Evolutionary conservation across 1,140 invertebrate species (phyloP).

Genomic region (Philopotamus ludificatus): DNA sequence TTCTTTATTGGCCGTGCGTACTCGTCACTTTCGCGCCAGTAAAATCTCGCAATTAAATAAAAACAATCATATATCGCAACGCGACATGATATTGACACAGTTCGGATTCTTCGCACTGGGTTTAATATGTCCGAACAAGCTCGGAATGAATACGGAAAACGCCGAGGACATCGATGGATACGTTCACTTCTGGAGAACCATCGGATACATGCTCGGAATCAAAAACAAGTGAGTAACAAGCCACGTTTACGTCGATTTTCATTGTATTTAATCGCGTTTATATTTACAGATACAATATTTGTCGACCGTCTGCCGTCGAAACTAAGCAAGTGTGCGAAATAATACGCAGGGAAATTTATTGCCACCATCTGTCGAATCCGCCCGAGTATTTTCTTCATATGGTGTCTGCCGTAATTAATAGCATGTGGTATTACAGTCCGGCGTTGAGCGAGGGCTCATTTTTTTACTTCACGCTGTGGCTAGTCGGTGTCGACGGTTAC

Average conservation of each 20-base stretch:
- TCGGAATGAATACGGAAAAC: constrained; percentile 60
- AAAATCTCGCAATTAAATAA: constrained; percentile 50
- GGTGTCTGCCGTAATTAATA: constrained; percentile 51
- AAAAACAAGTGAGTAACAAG: constrained; percentile 70
- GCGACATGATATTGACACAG: constrained; percentile 81
- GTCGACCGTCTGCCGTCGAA: constrained; percentile 49
- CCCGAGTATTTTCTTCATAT: constrained; percentile 55
- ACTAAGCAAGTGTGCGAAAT: constrained; percentile 50
- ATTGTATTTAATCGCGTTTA: background rate
- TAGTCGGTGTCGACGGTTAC: constrained; percentile 49
- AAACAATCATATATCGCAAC: constrained; percentile 65
- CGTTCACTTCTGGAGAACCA: constrained; percentile 79
- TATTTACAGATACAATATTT: constrained; percentile 59
- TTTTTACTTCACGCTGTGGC: constrained; percentile 45
- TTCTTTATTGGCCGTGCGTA: constrained; percentile 66
- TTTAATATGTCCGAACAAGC: constrained; percentile 62
- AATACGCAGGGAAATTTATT: constrained; percentile 49
- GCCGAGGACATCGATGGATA: constrained; percentile 71
- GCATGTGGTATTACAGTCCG: constrained; percentile 51
- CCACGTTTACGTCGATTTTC: background rate
- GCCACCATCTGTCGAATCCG: constrained; percentile 49
- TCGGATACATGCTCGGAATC: constrained; percentile 78
- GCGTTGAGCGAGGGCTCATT: constrained; percentile 44
- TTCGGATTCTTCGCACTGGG: constrained; percentile 84
- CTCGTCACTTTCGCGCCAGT: constrained; percentile 63